Evolutionary conservation across 2,113 vertebrate species (phyloP).

Genomic region (Brachirus orientalis): DNA sequence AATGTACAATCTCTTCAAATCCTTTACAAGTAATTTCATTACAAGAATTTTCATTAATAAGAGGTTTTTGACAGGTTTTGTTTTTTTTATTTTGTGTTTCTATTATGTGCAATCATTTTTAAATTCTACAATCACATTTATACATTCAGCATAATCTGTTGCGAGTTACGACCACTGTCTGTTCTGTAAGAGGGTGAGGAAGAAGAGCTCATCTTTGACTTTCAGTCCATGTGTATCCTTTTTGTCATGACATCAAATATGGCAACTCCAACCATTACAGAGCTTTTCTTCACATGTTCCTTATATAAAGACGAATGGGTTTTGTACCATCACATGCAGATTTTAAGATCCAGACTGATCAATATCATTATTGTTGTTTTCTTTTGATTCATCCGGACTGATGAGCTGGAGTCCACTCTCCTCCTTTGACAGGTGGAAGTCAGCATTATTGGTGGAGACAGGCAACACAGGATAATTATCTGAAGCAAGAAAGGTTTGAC

Average conservation of each 20-base stretch:
- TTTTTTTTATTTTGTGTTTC: neutral
- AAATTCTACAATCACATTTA: neutral
- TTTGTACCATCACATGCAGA: neutral
- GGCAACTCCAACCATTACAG: too few relatives aligned
- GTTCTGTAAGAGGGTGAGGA: neutral
- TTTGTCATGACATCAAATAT: neutral
- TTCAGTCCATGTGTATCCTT: neutral
- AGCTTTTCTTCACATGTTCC: neutral
- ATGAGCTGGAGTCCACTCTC: slow-evolving; percentile 51
- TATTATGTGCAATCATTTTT: neutral
- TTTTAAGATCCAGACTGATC: neutral
- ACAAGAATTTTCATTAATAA: neutral
- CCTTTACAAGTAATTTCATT: too few relatives aligned
- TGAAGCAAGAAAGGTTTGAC: too few relatives aligned
- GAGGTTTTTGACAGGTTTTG: too few relatives aligned
- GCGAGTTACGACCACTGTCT: too few relatives aligned
- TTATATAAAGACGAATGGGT: neutral
- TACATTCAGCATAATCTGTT: neutral
- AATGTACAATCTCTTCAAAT: too few relatives aligned
- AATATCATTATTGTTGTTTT: neutral
- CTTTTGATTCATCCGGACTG: slow-evolving; percentile 30
- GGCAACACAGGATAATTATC: neutral
- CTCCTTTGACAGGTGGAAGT: slow-evolving; percentile 63
- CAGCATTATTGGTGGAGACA: neutral
- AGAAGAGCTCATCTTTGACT: neutral